phyloP scores from a whole-genome alignment of 92 coral and sea anemone species.

The Porites evermanni region DNA sequence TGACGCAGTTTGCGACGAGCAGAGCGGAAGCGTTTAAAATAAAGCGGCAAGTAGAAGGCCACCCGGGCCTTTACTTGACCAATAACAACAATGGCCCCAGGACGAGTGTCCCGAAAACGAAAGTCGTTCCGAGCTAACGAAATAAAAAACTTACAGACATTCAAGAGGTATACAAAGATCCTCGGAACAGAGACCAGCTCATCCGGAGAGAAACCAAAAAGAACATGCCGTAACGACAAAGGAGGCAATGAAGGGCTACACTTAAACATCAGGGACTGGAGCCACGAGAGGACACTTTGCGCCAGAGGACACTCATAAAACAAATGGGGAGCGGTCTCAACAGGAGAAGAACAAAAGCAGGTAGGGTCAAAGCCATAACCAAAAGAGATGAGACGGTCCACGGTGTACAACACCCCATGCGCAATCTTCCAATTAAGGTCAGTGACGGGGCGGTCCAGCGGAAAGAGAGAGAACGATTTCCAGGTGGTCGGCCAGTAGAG shows the following conservation, averaged over 20 bases:
- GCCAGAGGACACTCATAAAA: constrained; percentile 36
- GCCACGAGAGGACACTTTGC: constrained; percentile 35
- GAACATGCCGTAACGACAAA: too few species aligned
- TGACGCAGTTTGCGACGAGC: not conserved
- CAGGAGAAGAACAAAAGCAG: constrained; percentile 23
- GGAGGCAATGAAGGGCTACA: too few species aligned
- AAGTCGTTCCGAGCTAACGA: constrained; percentile 12
- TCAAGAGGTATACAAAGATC: constrained; percentile 20
- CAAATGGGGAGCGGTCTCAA: constrained; percentile 24
- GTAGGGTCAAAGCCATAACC: not conserved
- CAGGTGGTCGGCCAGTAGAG: not conserved
- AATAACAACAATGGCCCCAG: not conserved
- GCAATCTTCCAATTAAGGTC: constrained; percentile 31
- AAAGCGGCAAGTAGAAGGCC: constrained; percentile 9
- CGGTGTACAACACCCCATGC: constrained; percentile 24
- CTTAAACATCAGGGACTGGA: not conserved
- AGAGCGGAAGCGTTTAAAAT: not conserved
- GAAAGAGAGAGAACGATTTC: not conserved
- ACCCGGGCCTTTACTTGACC: not conserved
- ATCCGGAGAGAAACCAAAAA: too few species aligned
- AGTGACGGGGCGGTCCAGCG: not conserved
- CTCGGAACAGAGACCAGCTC: constrained; percentile 18
- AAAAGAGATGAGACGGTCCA: not conserved
- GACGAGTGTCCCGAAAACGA: not conserved
- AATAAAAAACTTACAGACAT: constrained; percentile 24